Evolutionary conservation across 2,797 vertebrate genomes (phyloP), one percentile per base, ranked within the genome.

Genomic region (Psittacula echo): DNA sequence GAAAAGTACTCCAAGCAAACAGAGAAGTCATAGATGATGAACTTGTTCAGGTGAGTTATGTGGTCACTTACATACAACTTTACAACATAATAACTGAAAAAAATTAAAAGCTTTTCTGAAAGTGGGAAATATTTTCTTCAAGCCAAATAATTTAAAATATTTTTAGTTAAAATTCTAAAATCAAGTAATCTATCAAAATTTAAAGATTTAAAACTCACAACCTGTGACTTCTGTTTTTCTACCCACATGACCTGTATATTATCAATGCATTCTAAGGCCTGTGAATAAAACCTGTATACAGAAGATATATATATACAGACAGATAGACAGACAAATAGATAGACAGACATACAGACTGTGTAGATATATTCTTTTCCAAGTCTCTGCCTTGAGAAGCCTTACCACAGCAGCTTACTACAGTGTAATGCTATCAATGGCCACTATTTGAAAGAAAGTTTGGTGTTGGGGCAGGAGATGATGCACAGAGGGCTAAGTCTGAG

Each of bases 1-100:
- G 98, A 68, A 99, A 99, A 15, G 71, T 81, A 8, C 97, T 99
- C 75, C 96, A 61, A 48, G 97, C 98, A 32, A 91, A 94, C 93
- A 98, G 99, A 96, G 94, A 97, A 83, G 53, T 99, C 2, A 13
- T 97, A 51, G 98, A 97, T 47, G 98, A 97, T 29, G 99, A 99
- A 93, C 96, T 99, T 14, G 74, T 99, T 80, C 99, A 99, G 98
- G 99, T 99, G 86, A 97, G 97, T 92, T 54, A 66, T 68, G 5
- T n/a, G 85, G 14, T 32, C 13, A n/a, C 66, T 89, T 54, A 37
- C 22, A 62, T 8, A 32, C 7, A 72, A 66, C 29, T 53, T 89
- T 29, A 85, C 29, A 54, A 76, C 0, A 42, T 3, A 70, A 84
- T 3, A 91, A 87, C 4, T 51, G 14, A 45, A 48, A 22, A 41